Evolutionary conservation across 2,113 vertebrate genomes (phyloP), one percentile per base, ranked within the genome.

Genomic region (Myodes glareolus): DNA sequence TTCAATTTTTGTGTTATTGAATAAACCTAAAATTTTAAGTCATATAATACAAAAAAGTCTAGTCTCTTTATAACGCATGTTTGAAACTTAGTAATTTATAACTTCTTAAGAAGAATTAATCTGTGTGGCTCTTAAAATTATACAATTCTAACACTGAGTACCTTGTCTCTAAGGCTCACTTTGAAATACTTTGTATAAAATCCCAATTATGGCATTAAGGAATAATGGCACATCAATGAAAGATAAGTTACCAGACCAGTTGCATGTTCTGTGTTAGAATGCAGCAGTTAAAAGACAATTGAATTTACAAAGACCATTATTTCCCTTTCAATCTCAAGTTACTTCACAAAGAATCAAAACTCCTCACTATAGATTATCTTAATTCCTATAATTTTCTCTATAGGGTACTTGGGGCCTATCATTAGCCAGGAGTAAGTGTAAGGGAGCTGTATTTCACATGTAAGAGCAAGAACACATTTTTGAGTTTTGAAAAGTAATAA

Each of bases 281-380:
- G 11, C 4, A 52, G 27, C 75, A 4, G 96, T 90, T 78, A 87
- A 87, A 77, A 91, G n/a, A 70, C 67, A 21, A 85, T 75, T 92
- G 33, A 92, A 92, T 5, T 61, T 91, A 82, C 10, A 45, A 39
- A 90, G 14, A 78, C 96, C 23, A 72, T 5, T 52, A 29, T 11
- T 70, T 91, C 91, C 19, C n/a, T 77, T 90, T 95, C 14, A 77
- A 25, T 58, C 73, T 47, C n/a, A 78, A 87, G 61, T 52, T 81
- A 73, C 63, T 91, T 94, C 92, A n/a, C 70, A 90, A 96, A 81
- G 72, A 94, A 45, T 19, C 72, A 77, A 82, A 68, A 86, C 67
- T 89, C 3, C 27, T 94, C 77, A 27, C 9, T 47, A 5, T 50
- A 58, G 61, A 91, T 25, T 92, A 75, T 33, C 63, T n/a, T 86